Base-by-base conservation (phyloP, 2,113 vertebrate species). In the Oxyruncus cristatus region DNA sequence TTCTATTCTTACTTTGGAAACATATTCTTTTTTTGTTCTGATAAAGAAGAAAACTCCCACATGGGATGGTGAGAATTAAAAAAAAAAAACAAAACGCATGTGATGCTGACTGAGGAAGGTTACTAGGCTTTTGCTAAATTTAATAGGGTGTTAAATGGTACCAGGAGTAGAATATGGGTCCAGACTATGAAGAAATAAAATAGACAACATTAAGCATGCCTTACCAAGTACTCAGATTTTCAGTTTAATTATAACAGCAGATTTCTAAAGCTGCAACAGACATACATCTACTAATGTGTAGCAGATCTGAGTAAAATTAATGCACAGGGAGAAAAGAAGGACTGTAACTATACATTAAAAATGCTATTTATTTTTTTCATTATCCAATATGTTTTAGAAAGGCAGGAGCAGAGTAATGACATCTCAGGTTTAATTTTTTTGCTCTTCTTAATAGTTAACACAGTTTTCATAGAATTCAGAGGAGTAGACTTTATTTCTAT, bases 401-500 rank as follows among this genome's bases (percentile, higher is more conserved):
- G 16, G 33, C 33, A 80, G 12, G 77, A 32, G 74, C 85, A 75
- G 71, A 55, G 28, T 47, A 93, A 94, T 87, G 46, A 92, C 49
- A 49, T 96, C 97, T 89, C 58, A 82, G 68, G 53, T 63, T 37
- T 90, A 94, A 85, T 74, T 18, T 39, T 94, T 96, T 96, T 85
- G 56, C 42, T 92, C 53, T 95, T 92, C 67, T 86, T 84, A 77
- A 49, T 70, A 44, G 44, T 59, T 85, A 88, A 67, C 55, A 46
- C 55, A 93, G 68, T 92, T 96, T 97, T 89, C 44, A 82, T 42
- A 86, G 72, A 94, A 96, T 88, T 85, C 67, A 61, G 62, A 94
- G 52, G 55, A 75, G 30, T 32, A 89, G 72, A 85, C 4, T 82
- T 85, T 76, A 65, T 46, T 97, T 65, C 12, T 63, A 33, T 70